Conservation (phyloP, 2,888 invertebrate species). For the Cephus spinipes region DNA sequence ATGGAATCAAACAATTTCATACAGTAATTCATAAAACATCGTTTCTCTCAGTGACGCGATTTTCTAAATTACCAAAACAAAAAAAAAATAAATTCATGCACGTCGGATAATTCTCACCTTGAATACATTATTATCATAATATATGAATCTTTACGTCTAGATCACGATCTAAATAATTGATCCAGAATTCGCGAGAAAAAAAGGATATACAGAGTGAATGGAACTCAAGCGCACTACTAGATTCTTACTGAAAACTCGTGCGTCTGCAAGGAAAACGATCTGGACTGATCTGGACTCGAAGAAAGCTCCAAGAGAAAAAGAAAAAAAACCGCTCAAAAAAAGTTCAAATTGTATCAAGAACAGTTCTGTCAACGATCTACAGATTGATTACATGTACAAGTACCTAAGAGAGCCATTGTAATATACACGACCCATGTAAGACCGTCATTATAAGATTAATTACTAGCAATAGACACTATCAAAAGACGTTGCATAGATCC, state of each 20-base stretch:
- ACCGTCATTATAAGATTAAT: not conserved
- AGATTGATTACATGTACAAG: no score
- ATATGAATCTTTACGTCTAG: no score
- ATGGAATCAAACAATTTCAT: conserved; percentile 56
- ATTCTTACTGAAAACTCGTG: no score
- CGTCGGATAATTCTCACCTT: not conserved
- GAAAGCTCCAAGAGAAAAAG: not conserved
- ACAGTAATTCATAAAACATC: conserved; percentile 36
- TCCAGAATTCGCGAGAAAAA: no score
- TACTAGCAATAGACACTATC: not conserved
- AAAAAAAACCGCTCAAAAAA: conserved; percentile 3
- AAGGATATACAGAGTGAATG: no score
- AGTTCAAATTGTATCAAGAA: not conserved
- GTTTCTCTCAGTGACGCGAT: not conserved
- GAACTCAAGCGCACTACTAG: no score
- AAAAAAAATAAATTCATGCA: not conserved
- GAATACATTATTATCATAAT: no score
- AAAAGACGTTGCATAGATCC: conserved; percentile 17
- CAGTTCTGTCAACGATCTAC: no score
- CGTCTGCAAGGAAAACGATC: no score
- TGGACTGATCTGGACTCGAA: no score
- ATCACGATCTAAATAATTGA: no score
- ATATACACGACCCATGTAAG: not conserved
- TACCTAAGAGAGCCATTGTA: no score
- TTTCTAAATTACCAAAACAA: not conserved